These are phyloP conservation scores for Tyrannus savana DNA, from an alignment of 2,113 vertebrate genomes.

Conservation along the genomic window DNA sequence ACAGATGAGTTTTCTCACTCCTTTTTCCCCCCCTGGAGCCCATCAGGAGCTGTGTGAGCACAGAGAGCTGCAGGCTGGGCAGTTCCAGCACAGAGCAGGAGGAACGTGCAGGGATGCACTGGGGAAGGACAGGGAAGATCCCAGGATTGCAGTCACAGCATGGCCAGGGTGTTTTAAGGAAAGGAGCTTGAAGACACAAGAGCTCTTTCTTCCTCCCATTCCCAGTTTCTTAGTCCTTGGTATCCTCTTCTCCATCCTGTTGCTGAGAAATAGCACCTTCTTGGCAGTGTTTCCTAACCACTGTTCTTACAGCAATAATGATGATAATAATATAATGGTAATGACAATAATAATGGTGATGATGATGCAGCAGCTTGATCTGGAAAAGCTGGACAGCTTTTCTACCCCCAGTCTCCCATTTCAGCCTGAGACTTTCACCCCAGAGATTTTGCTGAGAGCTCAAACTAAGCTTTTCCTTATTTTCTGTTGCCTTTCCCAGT, in stretches of 20 bases:
- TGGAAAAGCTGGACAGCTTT: background rate
- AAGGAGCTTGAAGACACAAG: background rate
- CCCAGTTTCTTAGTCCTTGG: background rate
- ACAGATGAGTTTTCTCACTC: background rate
- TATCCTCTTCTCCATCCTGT: background rate
- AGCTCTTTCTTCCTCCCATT: background rate
- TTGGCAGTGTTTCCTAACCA: background rate
- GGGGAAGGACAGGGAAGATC: background rate
- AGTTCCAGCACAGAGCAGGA: background rate
- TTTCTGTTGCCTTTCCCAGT: background rate
- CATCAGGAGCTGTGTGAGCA: background rate
- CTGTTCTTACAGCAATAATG: background rate
- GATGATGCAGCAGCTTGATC: background rate
- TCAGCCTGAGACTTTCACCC: background rate
- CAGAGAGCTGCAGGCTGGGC: background rate
- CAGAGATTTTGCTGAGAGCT: background rate
- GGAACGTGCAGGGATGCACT: accelerated
- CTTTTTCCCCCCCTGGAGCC: accelerated
- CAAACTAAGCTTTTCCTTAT: background rate
- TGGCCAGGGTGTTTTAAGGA: background rate
- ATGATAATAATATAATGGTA: no score
- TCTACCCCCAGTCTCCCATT: background rate
- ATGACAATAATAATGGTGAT: no score
- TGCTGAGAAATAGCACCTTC: background rate
- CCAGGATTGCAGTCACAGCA: background rate